These are phyloP conservation scores for Tokudaia muenninki DNA, from an alignment of 2,797 vertebrate species.

Conservation along the genomic window DNA sequence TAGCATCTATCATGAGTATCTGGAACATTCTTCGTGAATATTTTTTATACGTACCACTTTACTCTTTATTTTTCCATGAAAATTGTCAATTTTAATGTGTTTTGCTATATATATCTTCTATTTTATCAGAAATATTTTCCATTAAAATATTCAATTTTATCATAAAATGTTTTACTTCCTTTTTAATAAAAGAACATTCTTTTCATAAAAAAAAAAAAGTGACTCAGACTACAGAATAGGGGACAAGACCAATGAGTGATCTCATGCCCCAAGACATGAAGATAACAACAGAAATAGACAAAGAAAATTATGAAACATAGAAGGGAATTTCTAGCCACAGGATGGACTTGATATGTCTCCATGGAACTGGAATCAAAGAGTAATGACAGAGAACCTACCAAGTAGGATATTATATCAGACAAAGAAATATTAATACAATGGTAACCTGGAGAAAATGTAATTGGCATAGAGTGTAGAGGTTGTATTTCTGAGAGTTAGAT, in stretches of 20 bases:
- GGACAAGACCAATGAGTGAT: background rate
- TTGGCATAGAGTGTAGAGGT: background rate
- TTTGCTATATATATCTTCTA: too few species aligned
- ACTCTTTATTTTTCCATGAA: too few species aligned
- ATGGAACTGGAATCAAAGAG: background rate
- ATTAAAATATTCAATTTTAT: too few species aligned
- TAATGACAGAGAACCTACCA: background rate
- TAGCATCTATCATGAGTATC: too few species aligned
- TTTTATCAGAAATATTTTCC: too few species aligned
- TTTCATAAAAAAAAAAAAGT: too few species aligned
- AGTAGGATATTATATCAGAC: background rate
- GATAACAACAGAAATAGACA: background rate
- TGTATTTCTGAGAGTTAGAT: background rate
- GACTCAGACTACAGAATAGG: too few species aligned
- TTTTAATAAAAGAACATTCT: too few species aligned
- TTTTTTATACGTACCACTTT: too few species aligned
- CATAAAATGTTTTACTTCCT: too few species aligned
- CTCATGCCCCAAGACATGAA: background rate
- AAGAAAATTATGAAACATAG: background rate
- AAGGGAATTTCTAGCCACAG: background rate
- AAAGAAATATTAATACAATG: background rate
- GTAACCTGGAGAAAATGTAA: background rate
- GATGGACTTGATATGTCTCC: background rate
- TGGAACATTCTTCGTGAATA: too few species aligned
- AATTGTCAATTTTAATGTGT: too few species aligned